Evolutionary conservation across 2,113 vertebrate species (phyloP), one percentile per base, ranked within the genome.

Genomic region (Plecotus auritus): DNA sequence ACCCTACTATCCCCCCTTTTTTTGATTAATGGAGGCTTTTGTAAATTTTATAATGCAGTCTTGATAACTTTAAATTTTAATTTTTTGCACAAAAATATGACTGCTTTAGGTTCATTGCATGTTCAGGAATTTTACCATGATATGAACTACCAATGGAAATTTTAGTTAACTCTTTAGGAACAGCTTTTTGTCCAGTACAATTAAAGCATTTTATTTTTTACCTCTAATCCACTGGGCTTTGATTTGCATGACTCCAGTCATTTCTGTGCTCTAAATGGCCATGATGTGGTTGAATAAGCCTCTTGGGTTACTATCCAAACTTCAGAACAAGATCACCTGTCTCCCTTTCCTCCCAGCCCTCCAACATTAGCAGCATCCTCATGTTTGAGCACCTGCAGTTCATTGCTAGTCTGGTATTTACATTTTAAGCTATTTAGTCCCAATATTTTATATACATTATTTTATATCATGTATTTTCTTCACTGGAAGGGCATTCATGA

Each of bases 401-500:
- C 22, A 67, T 76, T 89, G 23, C 17, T 37, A 81, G 23, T 69
- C 61, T 87, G 35, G 26, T 83, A 16, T 91, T 89, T 86, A 94
- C 54, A 76, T 47, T 56, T 7, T 66, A 72, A 91, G 37, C 64
- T 67, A 28, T 84, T 96, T 54, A 81, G 28, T 72, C 85, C 51
- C 92, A 40, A 87, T 72, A 81, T 85, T 95, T 93, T 82, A 42
- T 64, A 70, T 32, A 92, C 7, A 69, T 87, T 95, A 87, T 82
- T 92, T 96, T 18, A 69, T 77, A 64, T 69, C 40, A 23, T 45
- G 18, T 22, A 74, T 88, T 91, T 96, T 94, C 84, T 82, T 94
- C 45, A n/a, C 20, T 96, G 61, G 1, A 94, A 93, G 95, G 13
- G 11, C 78, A 91, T 95, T 93, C 66, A 23, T 90, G 87, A 70